Conservation (phyloP, 2,113 vertebrate species). For the Felis catus region F.catus_Fca126_mat1.0 CM031415.1:185453001-185453500, state of each 20-base stretch:
- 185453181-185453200: not conserved
- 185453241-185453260: not conserved
- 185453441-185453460: not conserved
- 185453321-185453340: not conserved
- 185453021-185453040: not conserved
- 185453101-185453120: not conserved
- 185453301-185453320: not conserved
- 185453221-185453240: not conserved
- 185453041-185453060: not conserved
- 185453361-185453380: not conserved
- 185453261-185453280: not conserved
- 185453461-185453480: not conserved
- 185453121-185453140: not conserved
- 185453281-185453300: not conserved
- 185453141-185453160: not conserved
- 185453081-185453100: constrained; percentile 1
- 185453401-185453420: not conserved
- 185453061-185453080: not conserved
- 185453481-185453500: not conserved
- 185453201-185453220: constrained; percentile 1
- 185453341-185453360: not conserved
- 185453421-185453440: not conserved
- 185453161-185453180: not conserved
- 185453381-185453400: not conserved
- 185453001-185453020: not conserved